Base-by-base conservation (phyloP, 2,888 invertebrate genomes). In the Lucinisca nassula region DNA sequence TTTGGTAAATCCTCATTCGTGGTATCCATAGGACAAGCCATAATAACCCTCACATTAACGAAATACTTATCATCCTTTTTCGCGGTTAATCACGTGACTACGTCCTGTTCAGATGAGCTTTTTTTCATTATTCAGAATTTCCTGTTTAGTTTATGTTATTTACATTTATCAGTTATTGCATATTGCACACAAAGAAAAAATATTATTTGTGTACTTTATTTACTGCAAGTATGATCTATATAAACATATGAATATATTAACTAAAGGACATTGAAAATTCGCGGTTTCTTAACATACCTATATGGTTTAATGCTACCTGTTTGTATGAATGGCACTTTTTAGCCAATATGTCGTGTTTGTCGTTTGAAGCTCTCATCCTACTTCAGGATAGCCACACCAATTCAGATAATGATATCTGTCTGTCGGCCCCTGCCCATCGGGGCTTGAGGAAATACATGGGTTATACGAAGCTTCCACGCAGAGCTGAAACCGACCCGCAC, bases 1-100 rank as follows among this genome's bases (percentile, higher is more conserved):
- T 89, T 86, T 32, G 89, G 89, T 89, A 89, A 87, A 87, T 89
- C 89, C 89, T 87, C 77, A 35, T 87, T 55, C 21, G 35, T 70
- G 38, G n/a, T 80, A 84, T 85, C 86, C 82, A 84, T 85, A 37
- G 77, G 74, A 84, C 81, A 76, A 73, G 82, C 79, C 80, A 84
- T 89, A 37, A 73, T 82, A 55, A 89, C 89, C 87, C 87, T 87
- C 27, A 30, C 61, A 17, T 61, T 61, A 61, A 17, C 2, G 17
- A 67, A 67, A 21, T 67, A 67, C 67, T 67, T 67, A 67, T 67
- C 67, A 67, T 67, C 67, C 6, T 24, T n/a, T 27, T 74, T 74
- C 49, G 74, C 74, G 74, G 74, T 74, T 74, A 40, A 40, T 49
- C 74, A 74, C 74, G 74, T 74, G 74, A 74, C 45, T 40, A 74